Evolutionary conservation across 2,113 vertebrate genomes (phyloP), one percentile per base, ranked within the genome.

Genomic region (Perca flavescens): DNA sequence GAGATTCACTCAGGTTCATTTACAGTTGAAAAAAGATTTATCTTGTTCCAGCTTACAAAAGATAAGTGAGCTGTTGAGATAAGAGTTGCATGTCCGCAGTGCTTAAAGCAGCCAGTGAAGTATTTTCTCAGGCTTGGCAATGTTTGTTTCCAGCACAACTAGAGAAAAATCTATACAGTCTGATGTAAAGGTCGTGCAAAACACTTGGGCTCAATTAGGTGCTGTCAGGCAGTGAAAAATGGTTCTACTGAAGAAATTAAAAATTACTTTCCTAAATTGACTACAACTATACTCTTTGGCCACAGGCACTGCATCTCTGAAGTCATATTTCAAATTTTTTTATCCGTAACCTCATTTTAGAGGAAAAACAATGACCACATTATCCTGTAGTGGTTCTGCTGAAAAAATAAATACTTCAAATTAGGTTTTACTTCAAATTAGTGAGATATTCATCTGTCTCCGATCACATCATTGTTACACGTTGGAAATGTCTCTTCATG

Each of bases 61-160:
- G 80, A 84, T 79, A 84, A 82, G 68, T 0, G 5, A 80, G 68
- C 65, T 63, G 77, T 81, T 82, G 58, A 88, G 86, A 88, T 85
- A 84, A 72, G 28, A 68, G 36, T 71, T 49, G 60, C 56, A 69
- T 79, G 60, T 73, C 66, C 40, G 67, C 21, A 56, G 74, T 80
- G 69, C 77, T 69, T 84, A 70, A 31, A 72, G 65, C 50, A 50
- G 77, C 52, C 74, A 47, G 80, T 46, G 21, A 17, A 66, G 61
- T 64, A 16, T 53, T 82, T 71, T 67, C 68, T 73, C 69, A 1
- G 43, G 36, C 56, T 25, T 54, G 43, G 43, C 28, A 47, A 22
- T 53, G 47, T 54, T 78, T 62, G 58, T 62, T 74, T 78, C 57
- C 52, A 54, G 50, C 34, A 75, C 22, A 61, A 57, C 36, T 12